These are phyloP conservation scores for Leptothorax acervorum DNA, from an alignment of 2,888 invertebrate species.

Conservation along the genomic window DNA sequence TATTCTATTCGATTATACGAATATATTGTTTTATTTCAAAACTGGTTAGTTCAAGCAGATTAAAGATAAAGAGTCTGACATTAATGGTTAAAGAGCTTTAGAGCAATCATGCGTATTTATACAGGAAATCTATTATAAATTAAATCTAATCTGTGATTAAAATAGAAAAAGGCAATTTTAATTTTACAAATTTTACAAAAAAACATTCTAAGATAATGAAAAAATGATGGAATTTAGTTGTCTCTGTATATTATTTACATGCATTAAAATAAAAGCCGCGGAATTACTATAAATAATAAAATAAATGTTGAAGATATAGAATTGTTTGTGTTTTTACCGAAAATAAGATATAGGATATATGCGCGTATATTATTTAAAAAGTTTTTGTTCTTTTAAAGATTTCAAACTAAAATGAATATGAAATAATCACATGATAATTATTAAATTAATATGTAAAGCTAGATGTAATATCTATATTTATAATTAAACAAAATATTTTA, in stretches of 20 bases:
- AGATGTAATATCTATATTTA: neutral
- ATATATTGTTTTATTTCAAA: neutral
- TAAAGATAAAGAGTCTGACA: neutral
- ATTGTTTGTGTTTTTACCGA: neutral
- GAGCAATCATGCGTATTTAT: neutral
- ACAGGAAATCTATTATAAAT: neutral
- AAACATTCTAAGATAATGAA: neutral
- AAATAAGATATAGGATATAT: neutral
- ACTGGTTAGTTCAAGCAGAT: neutral
- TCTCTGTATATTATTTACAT: neutral
- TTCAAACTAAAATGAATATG: neutral
- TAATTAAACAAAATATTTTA: neutral
- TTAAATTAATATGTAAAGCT: neutral
- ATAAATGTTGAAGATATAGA: neutral
- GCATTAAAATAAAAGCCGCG: neutral
- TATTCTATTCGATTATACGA: neutral
- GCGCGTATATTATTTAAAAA: neutral
- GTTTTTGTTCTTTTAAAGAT: neutral
- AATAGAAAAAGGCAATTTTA: neutral
- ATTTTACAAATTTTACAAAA: too few relatives aligned
- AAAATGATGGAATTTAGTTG: constrained; percentile 1
- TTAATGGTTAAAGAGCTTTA: neutral
- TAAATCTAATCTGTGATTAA: neutral
- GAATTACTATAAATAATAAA: too few relatives aligned
- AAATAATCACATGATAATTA: neutral